Percentiles rank a stretch among this genome's conserved stretches.
phyloP scores from a whole-genome alignment of 2,113 vertebrate species.

The Ascaphus truei region DNA sequence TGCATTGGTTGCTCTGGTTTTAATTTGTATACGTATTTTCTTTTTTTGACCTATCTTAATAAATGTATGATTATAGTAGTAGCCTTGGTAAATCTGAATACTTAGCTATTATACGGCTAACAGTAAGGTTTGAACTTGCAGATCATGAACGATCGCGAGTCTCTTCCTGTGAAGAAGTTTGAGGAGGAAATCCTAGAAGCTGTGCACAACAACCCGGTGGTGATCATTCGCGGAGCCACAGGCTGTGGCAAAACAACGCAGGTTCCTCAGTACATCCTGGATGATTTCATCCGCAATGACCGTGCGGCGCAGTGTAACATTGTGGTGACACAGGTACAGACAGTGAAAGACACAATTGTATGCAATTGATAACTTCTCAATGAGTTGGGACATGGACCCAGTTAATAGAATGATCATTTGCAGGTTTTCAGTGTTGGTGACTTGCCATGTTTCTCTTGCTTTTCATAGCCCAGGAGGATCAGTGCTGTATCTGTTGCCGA shows the following conservation, averaged over 20 bases:
- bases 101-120: too few species aligned
- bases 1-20: too few species aligned
- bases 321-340: conserved; percentile 89
- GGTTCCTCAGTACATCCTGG: conserved; percentile 93
- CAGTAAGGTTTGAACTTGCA: conserved; percentile 49
- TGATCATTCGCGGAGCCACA: conserved; percentile 90
- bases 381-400: too few species aligned
- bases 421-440: too few species aligned
- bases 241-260: conserved; percentile 97
- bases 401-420: too few species aligned
- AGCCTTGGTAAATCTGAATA: too few species aligned
- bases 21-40: too few species aligned
- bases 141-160: conserved; percentile 72
- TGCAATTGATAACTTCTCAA: too few species aligned
- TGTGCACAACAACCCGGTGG: conserved; percentile 70
- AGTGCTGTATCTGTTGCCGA: conserved; percentile 94
- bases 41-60: too few species aligned
- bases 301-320: conserved; percentile 87
- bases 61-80: too few species aligned
- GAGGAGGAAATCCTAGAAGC: conserved; percentile 76
- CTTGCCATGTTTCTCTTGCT: background rate
- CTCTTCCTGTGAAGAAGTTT: conserved; percentile 87
- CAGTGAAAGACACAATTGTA: too few species aligned
- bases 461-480: conserved; percentile 82
- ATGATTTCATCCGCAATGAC: conserved; percentile 70